Conservation (phyloP, 2,888 invertebrate genomes). For the Lasioglossum leucozonium region DNA sequence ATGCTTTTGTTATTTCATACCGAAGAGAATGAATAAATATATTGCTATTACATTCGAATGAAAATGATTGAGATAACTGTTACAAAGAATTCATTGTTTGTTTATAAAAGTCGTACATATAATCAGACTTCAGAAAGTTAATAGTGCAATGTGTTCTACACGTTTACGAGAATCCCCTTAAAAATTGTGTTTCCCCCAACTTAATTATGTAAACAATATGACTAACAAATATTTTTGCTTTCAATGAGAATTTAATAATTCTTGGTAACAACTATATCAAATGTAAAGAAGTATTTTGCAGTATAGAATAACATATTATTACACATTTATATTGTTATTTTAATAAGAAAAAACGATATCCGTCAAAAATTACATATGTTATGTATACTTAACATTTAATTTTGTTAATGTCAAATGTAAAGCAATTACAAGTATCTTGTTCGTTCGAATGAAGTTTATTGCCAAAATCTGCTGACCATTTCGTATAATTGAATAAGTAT, state of each 20-base stretch:
- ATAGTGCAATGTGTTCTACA: slow-evolving; percentile 40
- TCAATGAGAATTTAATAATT: not conserved
- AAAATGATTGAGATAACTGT: slow-evolving; percentile 28
- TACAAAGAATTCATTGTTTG: slow-evolving; percentile 17
- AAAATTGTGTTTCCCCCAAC: not conserved
- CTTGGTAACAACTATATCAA: slow-evolving; percentile 8
- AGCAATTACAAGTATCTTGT: slow-evolving; percentile 19
- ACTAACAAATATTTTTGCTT: not conserved
- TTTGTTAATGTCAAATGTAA: slow-evolving; percentile 8
- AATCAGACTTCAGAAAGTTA: slow-evolving; percentile 53
- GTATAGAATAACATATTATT: slow-evolving; percentile 11
- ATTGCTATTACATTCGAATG: slow-evolving; percentile 22
- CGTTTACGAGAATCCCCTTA: slow-evolving; percentile 27
- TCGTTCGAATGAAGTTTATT: slow-evolving; percentile 43
- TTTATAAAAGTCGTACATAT: slow-evolving; percentile 27
- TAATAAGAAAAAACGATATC: slow-evolving; percentile 11
- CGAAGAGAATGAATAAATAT: slow-evolving; percentile 50
- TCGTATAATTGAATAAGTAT: slow-evolving; percentile 13
- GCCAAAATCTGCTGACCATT: slow-evolving; percentile 27
- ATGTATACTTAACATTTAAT: not conserved
- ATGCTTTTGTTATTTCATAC: slow-evolving; percentile 37
- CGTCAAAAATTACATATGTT: slow-evolving; percentile 4
- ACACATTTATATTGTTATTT: slow-evolving; percentile 16
- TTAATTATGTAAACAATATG: not conserved
- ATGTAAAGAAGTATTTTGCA: not conserved